These are phyloP conservation scores for Acronicta psi DNA, from an alignment of 2,888 invertebrate genomes.

Conservation along the genomic window DNA sequence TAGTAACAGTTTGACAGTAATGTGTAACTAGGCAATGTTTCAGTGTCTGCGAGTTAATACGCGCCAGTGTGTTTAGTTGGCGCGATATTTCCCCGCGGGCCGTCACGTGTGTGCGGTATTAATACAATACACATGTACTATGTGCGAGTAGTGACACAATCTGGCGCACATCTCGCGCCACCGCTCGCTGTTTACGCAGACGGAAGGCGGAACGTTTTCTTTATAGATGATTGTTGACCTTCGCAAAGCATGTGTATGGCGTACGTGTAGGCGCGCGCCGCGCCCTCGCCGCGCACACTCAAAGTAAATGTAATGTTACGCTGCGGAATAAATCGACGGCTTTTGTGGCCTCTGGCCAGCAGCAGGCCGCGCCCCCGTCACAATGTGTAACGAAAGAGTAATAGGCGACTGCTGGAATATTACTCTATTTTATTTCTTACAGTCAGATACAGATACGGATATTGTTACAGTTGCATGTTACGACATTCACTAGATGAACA, in stretches of 20 bases:
- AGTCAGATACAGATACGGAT: too few species aligned
- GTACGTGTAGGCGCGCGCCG: conserved; percentile 15
- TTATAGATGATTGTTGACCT: conserved; percentile 16
- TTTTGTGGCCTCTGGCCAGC: too few species aligned
- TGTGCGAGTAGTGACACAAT: conserved; percentile 27
- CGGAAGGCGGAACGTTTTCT: conserved; percentile 6
- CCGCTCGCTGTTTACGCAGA: conserved; percentile 6
- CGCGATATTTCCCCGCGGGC: conserved; percentile 23
- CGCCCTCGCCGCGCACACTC: conserved; percentile 1
- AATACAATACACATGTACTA: conserved; percentile 15
- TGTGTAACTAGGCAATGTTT: neutral
- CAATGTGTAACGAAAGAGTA: too few species aligned
- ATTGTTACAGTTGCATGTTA: neutral
- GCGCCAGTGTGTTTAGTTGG: conserved; percentile 1
- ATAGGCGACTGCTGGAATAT: too few species aligned
- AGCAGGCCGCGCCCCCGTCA: too few species aligned
- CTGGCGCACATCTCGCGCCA: conserved; percentile 13
- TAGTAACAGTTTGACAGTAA: too few species aligned
- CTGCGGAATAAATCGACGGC: too few species aligned
- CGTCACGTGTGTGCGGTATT: conserved; percentile 2
- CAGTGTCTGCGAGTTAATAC: neutral
- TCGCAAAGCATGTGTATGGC: conserved; percentile 2
- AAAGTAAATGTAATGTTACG: neutral
- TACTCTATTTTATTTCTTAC: too few species aligned
- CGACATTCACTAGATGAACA: conserved; percentile 5